These are phyloP conservation scores for Ctenopoma multispine DNA, from an alignment of 2,797 vertebrate genomes.

Conservation along the genomic window DNA sequence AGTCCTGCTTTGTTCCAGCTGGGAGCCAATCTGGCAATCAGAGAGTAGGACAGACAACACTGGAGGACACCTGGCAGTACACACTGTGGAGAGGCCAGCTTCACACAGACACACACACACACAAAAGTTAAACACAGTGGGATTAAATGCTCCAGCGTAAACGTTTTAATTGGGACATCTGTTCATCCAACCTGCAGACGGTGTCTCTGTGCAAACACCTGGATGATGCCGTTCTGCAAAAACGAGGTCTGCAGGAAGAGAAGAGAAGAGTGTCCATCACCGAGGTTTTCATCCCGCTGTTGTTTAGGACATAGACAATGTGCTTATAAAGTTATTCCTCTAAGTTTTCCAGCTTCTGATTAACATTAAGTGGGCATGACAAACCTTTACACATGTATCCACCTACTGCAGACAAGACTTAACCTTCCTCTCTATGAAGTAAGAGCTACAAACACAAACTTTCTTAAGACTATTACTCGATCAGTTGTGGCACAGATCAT, in stretches of 20 bases:
- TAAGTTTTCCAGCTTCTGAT: too few relatives aligned
- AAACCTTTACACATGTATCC: too few relatives aligned
- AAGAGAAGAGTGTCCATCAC: too few relatives aligned
- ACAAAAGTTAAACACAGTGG: neutral
- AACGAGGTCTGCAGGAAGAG: slow-evolving; percentile 82
- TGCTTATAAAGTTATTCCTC: too few relatives aligned
- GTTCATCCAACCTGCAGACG: slow-evolving; percentile 83
- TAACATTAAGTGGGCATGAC: too few relatives aligned
- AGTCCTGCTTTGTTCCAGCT: slow-evolving; percentile 91
- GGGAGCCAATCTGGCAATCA: slow-evolving; percentile 86
- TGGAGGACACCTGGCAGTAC: slow-evolving; percentile 87
- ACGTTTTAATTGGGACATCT: neutral
- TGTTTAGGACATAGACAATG: too few relatives aligned
- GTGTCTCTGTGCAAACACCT: slow-evolving; percentile 80
- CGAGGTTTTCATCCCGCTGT: too few relatives aligned
- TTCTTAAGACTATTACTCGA: too few relatives aligned
- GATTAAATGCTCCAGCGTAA: neutral
- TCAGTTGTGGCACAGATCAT: too few relatives aligned
- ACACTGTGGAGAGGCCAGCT: slow-evolving; percentile 74
- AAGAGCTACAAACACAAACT: too few relatives aligned
- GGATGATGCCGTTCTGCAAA: slow-evolving; percentile 86
- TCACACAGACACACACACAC: slow-evolving; percentile 44
- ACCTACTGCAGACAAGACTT: too few relatives aligned
- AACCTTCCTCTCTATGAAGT: too few relatives aligned
- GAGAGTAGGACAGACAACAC: slow-evolving; percentile 88